Evolutionary conservation across 1,140 invertebrate genomes (phyloP).

Genomic region (Apis cerana): DNA sequence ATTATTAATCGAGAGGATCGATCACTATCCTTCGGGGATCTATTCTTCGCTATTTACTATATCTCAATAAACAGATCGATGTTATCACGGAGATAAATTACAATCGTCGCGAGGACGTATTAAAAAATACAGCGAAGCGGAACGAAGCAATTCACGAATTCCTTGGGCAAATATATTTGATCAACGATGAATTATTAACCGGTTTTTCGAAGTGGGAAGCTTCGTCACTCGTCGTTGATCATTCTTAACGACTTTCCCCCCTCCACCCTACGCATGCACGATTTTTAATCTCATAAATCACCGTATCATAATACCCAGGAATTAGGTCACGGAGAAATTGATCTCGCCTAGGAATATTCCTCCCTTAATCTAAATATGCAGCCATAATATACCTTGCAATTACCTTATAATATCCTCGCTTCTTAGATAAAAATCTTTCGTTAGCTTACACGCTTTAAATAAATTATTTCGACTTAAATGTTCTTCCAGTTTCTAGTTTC

Average conservation of each 20-base stretch:
- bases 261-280: neutral
- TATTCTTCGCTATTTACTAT: neutral
- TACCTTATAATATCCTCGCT: no score
- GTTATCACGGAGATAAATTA: constrained; percentile 7
- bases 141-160: neutral
- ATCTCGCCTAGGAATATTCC: neutral
- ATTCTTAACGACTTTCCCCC: neutral
- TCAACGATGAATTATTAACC: constrained; percentile 29
- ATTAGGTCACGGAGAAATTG: neutral
- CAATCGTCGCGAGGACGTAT: neutral
- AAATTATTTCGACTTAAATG: no score
- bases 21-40: no score
- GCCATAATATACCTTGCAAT: neutral
- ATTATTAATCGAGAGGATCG: neutral
- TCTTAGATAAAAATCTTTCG: no score
- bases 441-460: no score
- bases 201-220: neutral
- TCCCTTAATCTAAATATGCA: neutral
- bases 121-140: constrained; percentile 1
- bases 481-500: no score
- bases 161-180: constrained; percentile 10
- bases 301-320: neutral
- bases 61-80: constrained; percentile 9
- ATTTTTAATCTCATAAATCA: constrained; percentile 24
- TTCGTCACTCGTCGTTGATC: constrained; percentile 14